These are phyloP conservation scores for Upupa epops DNA, from an alignment of 2,113 vertebrate genomes.

Conservation along the genomic window DNA sequence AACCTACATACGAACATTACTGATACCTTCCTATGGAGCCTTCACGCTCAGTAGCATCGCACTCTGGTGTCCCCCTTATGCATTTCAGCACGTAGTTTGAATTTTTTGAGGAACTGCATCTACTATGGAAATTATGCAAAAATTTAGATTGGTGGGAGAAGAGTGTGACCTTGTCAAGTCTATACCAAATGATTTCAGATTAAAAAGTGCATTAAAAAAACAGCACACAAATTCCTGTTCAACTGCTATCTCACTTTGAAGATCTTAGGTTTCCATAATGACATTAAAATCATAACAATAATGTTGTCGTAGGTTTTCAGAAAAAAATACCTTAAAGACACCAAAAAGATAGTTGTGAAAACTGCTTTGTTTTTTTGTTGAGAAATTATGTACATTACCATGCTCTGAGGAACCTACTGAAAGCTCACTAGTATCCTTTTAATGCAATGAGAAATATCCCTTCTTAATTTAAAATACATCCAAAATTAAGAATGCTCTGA, in stretches of 20 bases:
- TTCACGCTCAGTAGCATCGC: slow-evolving; percentile 31
- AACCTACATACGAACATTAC: neutral
- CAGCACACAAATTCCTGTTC: neutral
- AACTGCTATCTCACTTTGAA: slow-evolving; percentile 43
- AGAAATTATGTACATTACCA: slow-evolving; percentile 47
- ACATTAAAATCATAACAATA: slow-evolving; percentile 60
- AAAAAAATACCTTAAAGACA: slow-evolving; percentile 23
- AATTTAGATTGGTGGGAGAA: slow-evolving; percentile 3
- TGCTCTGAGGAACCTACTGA: slow-evolving; percentile 56
- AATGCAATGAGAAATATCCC: slow-evolving; percentile 64
- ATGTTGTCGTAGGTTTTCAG: slow-evolving; percentile 39
- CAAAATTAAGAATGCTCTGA: slow-evolving; percentile 59
- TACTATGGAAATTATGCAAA: slow-evolving; percentile 9
- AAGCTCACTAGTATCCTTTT: slow-evolving; percentile 45
- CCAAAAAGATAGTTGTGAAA: slow-evolving; percentile 48
- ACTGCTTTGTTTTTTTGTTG: slow-evolving; percentile 13
- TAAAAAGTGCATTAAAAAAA: slow-evolving; percentile 47
- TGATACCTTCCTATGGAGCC: neutral
- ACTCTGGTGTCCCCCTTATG: neutral
- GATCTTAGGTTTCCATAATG: slow-evolving; percentile 73
- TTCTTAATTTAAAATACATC: slow-evolving; percentile 47
- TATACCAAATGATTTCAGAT: slow-evolving; percentile 40
- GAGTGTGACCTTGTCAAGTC: neutral
- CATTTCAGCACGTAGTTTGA: neutral
- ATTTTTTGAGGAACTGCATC: slow-evolving; percentile 40